A percentile compares a stretch with the other conserved stretches of the same genome.
Evolutionary conservation across 2,888 invertebrate species (phyloP).

Genomic region (Euplexia lucipara): DNA sequence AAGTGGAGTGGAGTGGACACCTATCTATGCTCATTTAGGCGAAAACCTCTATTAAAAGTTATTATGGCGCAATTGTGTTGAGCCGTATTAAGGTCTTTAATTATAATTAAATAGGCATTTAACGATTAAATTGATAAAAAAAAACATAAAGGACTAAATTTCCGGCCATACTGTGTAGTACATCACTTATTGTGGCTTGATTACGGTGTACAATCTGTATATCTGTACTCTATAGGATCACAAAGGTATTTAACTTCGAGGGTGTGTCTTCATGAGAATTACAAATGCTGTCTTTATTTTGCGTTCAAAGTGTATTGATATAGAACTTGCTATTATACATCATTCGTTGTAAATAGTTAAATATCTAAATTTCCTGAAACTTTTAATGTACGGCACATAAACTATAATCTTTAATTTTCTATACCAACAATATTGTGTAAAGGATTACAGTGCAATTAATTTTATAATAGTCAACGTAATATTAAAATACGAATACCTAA

Average conservation of each 20-base stretch:
- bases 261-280: conserved; percentile 21
- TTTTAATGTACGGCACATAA: no score
- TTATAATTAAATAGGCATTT: conserved; percentile 20
- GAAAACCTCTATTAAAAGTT: conserved; percentile 6
- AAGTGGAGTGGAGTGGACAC: conserved; percentile 7
- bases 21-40: neutral
- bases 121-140: conserved; percentile 33
- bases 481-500: conserved; percentile 17
- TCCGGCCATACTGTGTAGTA: conserved; percentile 29
- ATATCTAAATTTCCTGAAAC: neutral
- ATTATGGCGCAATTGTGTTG: conserved; percentile 23
- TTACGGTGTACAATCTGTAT: conserved; percentile 5
- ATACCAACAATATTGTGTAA: neutral
- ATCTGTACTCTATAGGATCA: conserved; percentile 4
- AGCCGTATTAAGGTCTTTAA: conserved; percentile 5
- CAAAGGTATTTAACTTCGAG: neutral
- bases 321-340: neutral
- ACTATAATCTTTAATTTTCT: neutral
- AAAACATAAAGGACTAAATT: conserved; percentile 20
- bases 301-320: neutral
- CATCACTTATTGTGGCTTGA: conserved; percentile 25
- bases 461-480: conserved; percentile 12
- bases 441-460: neutral
- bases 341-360: neutral
- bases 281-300: conserved; percentile 1